Percentiles rank a stretch among this genome's conserved stretches.
These are phyloP conservation scores for Phasianus colchicus DNA, from an alignment of 2,113 vertebrate genomes.

Conservation along the genomic window DNA sequence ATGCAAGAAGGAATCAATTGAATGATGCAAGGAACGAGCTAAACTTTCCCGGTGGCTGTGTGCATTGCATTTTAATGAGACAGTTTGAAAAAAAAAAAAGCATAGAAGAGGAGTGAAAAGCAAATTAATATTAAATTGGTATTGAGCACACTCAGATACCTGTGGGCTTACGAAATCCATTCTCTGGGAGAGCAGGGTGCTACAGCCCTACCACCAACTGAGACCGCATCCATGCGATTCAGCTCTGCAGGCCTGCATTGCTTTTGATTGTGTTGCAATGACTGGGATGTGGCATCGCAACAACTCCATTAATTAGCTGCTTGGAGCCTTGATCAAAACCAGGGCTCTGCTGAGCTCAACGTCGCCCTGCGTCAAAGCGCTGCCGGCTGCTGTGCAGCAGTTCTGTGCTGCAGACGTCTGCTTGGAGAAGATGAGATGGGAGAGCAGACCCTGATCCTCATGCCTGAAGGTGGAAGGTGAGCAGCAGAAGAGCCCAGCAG, in stretches of 20 bases:
- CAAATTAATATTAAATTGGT: neutral
- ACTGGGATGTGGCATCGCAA: neutral
- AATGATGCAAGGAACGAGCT: neutral
- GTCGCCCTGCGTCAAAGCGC: neutral
- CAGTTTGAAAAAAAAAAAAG: neutral
- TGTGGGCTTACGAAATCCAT: neutral
- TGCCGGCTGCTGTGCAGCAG: neutral
- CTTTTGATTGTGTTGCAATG: neutral
- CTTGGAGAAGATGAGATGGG: neutral
- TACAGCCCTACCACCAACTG: neutral
- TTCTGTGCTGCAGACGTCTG: neutral
- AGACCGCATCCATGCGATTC: neutral
- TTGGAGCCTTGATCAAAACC: neutral
- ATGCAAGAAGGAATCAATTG: slow-evolving; percentile 14
- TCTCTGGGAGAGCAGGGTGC: neutral
- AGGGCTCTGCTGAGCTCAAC: neutral
- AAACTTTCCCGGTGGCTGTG: neutral
- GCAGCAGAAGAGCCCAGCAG: neutral
- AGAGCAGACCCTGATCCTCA: neutral
- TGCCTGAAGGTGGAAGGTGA: neutral
- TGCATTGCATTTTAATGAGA: slow-evolving; percentile 33
- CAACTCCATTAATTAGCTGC: neutral
- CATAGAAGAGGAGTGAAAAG: neutral
- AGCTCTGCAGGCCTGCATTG: neutral
- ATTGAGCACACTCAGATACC: neutral